A percentile compares a stretch with the other conserved stretches of the same genome.
Evolutionary conservation across 2,888 invertebrate species (phyloP).

Genomic region (Troides oblongomaculatus): DNA sequence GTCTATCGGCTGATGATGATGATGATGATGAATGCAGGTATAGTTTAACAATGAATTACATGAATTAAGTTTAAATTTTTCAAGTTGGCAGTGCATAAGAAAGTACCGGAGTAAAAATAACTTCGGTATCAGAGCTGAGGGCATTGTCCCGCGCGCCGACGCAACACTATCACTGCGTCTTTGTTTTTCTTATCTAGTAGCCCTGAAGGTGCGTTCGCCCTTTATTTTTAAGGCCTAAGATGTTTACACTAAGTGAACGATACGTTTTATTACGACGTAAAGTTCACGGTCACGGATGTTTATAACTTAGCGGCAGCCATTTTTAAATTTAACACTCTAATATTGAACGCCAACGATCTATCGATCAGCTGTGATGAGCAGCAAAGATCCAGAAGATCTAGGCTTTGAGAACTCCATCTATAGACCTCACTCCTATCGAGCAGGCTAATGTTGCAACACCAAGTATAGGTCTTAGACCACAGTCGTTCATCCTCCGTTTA

Average conservation of each 20-base stretch:
- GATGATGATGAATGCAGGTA: too few species aligned
- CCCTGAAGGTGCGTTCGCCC: constrained; percentile 71
- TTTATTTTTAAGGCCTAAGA: constrained; percentile 55
- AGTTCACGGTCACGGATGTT: constrained; percentile 4
- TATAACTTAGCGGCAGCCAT: not conserved
- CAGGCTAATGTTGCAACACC: too few species aligned
- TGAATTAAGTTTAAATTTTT: not conserved
- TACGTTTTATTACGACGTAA: constrained; percentile 32
- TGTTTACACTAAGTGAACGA: constrained; percentile 35
- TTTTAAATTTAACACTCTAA: not conserved
- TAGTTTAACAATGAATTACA: too few species aligned
- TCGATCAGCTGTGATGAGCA: too few species aligned
- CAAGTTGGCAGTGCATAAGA: constrained; percentile 14
- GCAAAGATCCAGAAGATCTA: too few species aligned
- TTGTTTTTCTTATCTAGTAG: constrained; percentile 47
- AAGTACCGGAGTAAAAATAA: constrained; percentile 32
- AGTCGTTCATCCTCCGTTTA: too few species aligned
- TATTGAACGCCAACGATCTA: too few species aligned
- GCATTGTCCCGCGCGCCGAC: constrained; percentile 19
- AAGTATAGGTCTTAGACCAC: too few species aligned
- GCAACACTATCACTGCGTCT: constrained; percentile 37
- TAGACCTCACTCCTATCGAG: too few species aligned
- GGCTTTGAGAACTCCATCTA: too few species aligned
- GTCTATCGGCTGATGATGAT: too few species aligned
- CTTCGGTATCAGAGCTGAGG: constrained; percentile 25